These are phyloP conservation scores for Sinocyclocheilus anshuiensis DNA, from an alignment of 2,113 vertebrate genomes.

Conservation along the genomic window DNA sequence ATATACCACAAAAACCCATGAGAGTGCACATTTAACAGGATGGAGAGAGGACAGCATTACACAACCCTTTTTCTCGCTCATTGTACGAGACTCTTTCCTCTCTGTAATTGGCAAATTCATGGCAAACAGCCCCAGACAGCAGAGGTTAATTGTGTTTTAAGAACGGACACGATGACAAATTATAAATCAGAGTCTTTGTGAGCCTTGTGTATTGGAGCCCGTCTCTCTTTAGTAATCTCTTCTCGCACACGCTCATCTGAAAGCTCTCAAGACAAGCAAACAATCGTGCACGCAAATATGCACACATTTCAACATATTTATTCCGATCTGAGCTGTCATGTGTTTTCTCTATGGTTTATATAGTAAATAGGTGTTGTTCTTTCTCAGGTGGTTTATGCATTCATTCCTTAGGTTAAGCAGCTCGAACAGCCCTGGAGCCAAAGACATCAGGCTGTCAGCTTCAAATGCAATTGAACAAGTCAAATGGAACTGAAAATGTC, in stretches of 20 bases:
- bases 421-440: background rate
- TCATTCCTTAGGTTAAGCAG: conserved; percentile 6
- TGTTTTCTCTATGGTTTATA: background rate
- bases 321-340: background rate
- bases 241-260: conserved; percentile 13
- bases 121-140: conserved; percentile 39
- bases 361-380: conserved; percentile 9
- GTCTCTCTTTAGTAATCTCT: conserved; percentile 32
- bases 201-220: conserved; percentile 1
- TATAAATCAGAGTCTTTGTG: conserved; percentile 41
- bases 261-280: background rate
- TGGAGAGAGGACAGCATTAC: background rate
- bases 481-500: conserved; percentile 1
- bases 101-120: conserved; percentile 48
- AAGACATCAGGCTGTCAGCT: conserved; percentile 17
- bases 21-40: conserved; percentile 24
- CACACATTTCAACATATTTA: background rate
- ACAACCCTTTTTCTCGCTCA: background rate
- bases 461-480: background rate
- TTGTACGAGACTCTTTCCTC: background rate
- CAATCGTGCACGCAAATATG: background rate
- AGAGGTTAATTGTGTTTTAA: conserved; percentile 53
- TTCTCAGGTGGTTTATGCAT: background rate
- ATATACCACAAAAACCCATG: background rate
- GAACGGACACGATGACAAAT: conserved; percentile 41